Percentiles rank a stretch among this genome's conserved stretches.
These are phyloP conservation scores for Hemitrygon akajei DNA, from an alignment of 2,797 vertebrate genomes.

Conservation along the genomic window DNA sequence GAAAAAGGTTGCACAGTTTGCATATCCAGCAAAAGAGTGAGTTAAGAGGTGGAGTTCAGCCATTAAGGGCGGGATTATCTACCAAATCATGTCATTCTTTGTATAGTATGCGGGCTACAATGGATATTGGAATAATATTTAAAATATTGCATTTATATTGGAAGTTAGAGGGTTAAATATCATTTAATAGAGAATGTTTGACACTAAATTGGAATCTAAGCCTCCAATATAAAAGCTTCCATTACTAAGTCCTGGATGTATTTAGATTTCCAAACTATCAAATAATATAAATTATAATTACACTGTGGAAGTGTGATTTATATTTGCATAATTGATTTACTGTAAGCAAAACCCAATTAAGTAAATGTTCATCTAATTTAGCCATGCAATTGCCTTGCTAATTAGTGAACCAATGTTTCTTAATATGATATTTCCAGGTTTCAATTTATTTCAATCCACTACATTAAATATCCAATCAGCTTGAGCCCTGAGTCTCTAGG, in stretches of 20 bases:
- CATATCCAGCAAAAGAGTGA: not conserved
- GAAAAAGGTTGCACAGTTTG: not conserved
- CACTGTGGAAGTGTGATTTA: not conserved
- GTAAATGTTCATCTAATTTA: slow-evolving; percentile 22
- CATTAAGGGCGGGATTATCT: not conserved
- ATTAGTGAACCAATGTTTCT: slow-evolving; percentile 26
- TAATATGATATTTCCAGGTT: slow-evolving; percentile 28
- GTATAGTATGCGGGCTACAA: no score
- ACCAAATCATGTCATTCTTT: not conserved
- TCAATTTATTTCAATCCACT: slow-evolving; percentile 5
- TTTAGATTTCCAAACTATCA: not conserved
- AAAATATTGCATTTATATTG: not conserved
- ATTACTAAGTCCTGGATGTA: not conserved
- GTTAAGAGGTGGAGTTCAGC: not conserved
- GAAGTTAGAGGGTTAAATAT: not conserved
- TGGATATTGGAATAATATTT: not conserved
- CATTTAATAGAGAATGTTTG: not conserved
- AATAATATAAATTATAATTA: slow-evolving; percentile 16
- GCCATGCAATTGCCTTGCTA: slow-evolving; percentile 15
- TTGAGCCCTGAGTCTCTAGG: not conserved
- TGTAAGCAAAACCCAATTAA: slow-evolving; percentile 20
- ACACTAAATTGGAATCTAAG: not conserved
- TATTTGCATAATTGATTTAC: slow-evolving; percentile 23
- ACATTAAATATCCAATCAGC: not conserved
- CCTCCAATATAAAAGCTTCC: not conserved